Evolutionary conservation across 2,113 vertebrate species (phyloP).

Genomic region (Toxotes jaculatrix): DNA sequence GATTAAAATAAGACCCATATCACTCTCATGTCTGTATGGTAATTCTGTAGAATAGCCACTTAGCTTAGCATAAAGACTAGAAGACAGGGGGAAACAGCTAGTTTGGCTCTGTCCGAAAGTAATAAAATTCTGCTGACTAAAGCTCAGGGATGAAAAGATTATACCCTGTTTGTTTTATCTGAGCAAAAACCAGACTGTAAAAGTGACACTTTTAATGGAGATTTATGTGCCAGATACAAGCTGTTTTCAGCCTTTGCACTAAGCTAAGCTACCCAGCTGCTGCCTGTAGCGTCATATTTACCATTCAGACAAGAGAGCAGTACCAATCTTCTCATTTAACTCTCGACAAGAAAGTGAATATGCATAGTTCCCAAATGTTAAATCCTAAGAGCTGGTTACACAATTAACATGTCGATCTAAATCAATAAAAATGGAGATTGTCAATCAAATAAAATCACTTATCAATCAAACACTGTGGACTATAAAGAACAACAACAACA

Average conservation of each 20-base stretch:
- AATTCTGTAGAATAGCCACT: not conserved
- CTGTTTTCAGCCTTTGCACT: not conserved
- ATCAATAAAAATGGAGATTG: conserved; percentile 46
- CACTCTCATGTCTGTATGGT: not conserved
- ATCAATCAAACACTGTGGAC: not conserved
- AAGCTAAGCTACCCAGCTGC: not conserved
- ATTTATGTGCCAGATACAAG: not conserved
- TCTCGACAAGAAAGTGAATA: not conserved
- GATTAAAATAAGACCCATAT: not conserved
- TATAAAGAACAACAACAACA: not conserved
- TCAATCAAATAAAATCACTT: conserved; percentile 14
- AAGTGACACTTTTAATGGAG: too few species aligned
- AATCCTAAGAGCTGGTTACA: conserved; percentile 5
- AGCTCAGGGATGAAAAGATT: not conserved
- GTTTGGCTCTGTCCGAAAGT: not conserved
- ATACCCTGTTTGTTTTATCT: not conserved
- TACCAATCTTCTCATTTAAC: not conserved
- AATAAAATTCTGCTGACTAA: not conserved
- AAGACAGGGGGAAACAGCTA: not conserved
- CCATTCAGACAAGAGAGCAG: not conserved
- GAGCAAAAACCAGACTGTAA: not conserved
- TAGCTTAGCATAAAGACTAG: not conserved
- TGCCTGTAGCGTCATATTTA: not conserved
- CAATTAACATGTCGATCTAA: not conserved
- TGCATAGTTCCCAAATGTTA: not conserved